phyloP scores from a whole-genome alignment of 2,888 invertebrate genomes.

The Anticlea derivata region DNA sequence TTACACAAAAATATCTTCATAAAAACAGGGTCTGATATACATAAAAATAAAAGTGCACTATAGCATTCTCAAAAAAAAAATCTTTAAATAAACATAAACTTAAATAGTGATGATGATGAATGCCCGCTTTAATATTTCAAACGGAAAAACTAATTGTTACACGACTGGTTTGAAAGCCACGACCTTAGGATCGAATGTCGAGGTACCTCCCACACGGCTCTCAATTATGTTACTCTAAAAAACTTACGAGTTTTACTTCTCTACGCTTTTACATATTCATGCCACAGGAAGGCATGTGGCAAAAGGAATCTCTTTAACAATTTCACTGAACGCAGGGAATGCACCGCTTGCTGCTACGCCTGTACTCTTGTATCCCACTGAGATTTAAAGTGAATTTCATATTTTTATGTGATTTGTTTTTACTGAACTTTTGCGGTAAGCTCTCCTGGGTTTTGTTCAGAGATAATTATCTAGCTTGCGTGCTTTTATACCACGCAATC shows the following conservation, averaged over 20 bases:
- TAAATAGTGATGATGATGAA: too few species aligned
- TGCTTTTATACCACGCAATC: neutral
- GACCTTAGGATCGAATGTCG: too few species aligned
- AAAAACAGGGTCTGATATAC: too few species aligned
- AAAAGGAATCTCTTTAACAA: slow-evolving; percentile 23
- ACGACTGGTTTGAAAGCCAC: too few species aligned
- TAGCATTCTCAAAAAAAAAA: too few species aligned
- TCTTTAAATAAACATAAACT: too few species aligned
- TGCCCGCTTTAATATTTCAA: too few species aligned
- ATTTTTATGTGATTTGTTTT: slow-evolving; percentile 23
- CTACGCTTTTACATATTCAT: neutral
- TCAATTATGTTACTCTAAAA: too few species aligned
- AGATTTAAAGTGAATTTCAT: slow-evolving; percentile 22
- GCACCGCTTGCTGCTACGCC: slow-evolving; percentile 11
- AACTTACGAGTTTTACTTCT: neutral
- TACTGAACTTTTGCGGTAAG: slow-evolving; percentile 9
- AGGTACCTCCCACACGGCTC: too few species aligned
- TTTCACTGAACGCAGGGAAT: slow-evolving; percentile 19
- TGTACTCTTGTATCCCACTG: slow-evolving; percentile 14
- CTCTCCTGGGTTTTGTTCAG: neutral
- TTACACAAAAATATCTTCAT: too few species aligned
- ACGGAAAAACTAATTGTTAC: too few species aligned
- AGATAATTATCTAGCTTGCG: neutral
- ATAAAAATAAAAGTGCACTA: too few species aligned
- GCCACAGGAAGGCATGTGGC: slow-evolving; percentile 2